Percentiles rank a stretch among this genome's conserved stretches.
These are phyloP conservation scores for Congeria kusceri DNA, from an alignment of 2,888 invertebrate genomes.

Conservation along the genomic window DNA sequence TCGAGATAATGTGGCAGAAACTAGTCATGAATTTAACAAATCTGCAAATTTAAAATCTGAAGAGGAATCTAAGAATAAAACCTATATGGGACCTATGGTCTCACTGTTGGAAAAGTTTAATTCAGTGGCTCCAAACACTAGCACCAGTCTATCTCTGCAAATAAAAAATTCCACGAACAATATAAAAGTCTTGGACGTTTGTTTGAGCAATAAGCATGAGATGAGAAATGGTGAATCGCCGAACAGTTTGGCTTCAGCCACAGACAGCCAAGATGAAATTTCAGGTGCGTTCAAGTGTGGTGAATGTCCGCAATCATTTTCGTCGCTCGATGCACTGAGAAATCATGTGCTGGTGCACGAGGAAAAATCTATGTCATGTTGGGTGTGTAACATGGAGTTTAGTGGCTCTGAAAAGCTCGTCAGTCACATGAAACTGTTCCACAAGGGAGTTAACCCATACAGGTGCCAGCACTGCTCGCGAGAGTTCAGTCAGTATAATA, in stretches of 20 bases:
- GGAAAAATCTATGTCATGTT: slow-evolving; percentile 3
- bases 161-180: neutral
- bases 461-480: slow-evolving; percentile 69
- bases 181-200: neutral
- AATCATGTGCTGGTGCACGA: slow-evolving; percentile 3
- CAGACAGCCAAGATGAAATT: no score
- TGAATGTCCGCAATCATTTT: neutral
- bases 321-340: neutral
- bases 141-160: neutral
- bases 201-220: neutral
- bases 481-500: slow-evolving; percentile 67
- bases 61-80: neutral
- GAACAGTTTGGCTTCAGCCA: no score
- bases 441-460: slow-evolving; percentile 67
- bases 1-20: no score
- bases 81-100: slow-evolving; percentile 41
- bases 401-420: slow-evolving; percentile 43
- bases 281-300: neutral
- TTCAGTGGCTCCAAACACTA: slow-evolving; percentile 9
- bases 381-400: slow-evolving; percentile 23
- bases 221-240: no score
- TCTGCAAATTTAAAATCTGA: neutral
- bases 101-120: slow-evolving; percentile 43
- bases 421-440: slow-evolving; percentile 62
- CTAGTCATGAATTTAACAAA: no score